Evolutionary conservation across 92 coral and sea anemone species (phyloP), one percentile per base, ranked within the genome.

Genomic region (Palythoa grandis): DNA sequence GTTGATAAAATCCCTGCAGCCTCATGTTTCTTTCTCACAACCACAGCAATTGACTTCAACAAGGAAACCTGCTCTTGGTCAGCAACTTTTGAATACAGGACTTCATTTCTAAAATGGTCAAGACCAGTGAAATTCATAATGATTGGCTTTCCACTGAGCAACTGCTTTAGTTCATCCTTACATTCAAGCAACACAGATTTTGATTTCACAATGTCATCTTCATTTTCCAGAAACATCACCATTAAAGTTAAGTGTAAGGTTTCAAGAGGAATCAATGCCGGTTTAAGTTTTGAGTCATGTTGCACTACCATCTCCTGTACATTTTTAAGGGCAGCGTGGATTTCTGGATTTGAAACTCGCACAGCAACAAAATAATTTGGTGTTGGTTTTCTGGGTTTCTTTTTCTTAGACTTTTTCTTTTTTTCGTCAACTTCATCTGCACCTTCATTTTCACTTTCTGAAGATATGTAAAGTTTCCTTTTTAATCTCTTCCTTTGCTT

Each of bases 311-410:
- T 83, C 71, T 95, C 97, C 85, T 97, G 99, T 77, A 95, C 90
- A 24, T 68, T 82, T 88, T 89, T 93, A 35, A 90, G 87, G 2
- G 91, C 84, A 71, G 88, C 52, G 48, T 95, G 99, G 77, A 97
- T 95, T 37, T 87, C 79, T 20, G 98, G 91, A 80, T 92, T 92
- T 65, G 94, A 90, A 14, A 97, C 94, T 82, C 98, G 94, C 8
- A 95, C 76, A 66, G 98, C 98, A 72, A 97, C 86, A 82, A 97
- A 97, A 70, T 93, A 87, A 86, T 97, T 97, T 80, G 98, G 98
- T 17, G 74, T 82, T 47, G 79, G 80, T 77, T 77, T 90, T 70
- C 79, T 87, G 4, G 90, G 87, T 58, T 77, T 86, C 50, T 75
- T 89, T 74, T 74, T 20, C 25, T 75, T 43, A 43, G 0, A 8